phyloP scores from a whole-genome alignment of 2,113 vertebrate species.

The Calypte anna region DNA sequence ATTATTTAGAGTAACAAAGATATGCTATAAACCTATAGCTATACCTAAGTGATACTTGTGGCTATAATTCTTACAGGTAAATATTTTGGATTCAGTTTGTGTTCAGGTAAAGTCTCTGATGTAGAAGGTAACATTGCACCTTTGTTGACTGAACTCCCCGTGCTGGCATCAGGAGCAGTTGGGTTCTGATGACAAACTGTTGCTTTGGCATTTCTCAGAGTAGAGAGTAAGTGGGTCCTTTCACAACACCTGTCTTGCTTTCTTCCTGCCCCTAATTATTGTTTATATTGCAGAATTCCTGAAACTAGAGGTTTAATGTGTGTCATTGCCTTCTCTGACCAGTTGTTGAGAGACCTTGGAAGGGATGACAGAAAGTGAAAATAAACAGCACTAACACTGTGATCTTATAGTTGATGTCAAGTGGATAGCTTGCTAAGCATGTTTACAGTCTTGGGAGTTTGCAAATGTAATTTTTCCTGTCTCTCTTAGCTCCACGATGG shows the following conservation, averaged over 20 bases:
- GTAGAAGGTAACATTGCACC: not conserved
- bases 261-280: not conserved
- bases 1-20: not conserved
- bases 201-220: not conserved
- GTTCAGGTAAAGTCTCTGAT: not conserved
- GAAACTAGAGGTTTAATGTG: not conserved
- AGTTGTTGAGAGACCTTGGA: not conserved
- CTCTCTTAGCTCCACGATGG: constrained; percentile 73
- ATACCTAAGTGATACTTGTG: not conserved
- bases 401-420: not conserved
- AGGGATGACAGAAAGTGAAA: not conserved
- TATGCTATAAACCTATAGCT: not conserved
- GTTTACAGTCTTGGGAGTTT: not conserved
- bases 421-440: not conserved
- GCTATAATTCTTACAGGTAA: not conserved
- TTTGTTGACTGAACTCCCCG: not conserved
- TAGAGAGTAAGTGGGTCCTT: not conserved
- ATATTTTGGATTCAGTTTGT: not conserved
- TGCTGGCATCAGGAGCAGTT: not conserved
- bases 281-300: not conserved
- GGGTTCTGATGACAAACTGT: not conserved
- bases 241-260: not conserved
- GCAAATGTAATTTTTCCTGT: constrained; percentile 15
- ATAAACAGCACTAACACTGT: not conserved
- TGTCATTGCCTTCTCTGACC: not conserved